A percentile compares a stretch with the other conserved stretches of the same genome.
phyloP scores from a whole-genome alignment of 2,888 invertebrate genomes.

The Drosophila atripex region DNA sequence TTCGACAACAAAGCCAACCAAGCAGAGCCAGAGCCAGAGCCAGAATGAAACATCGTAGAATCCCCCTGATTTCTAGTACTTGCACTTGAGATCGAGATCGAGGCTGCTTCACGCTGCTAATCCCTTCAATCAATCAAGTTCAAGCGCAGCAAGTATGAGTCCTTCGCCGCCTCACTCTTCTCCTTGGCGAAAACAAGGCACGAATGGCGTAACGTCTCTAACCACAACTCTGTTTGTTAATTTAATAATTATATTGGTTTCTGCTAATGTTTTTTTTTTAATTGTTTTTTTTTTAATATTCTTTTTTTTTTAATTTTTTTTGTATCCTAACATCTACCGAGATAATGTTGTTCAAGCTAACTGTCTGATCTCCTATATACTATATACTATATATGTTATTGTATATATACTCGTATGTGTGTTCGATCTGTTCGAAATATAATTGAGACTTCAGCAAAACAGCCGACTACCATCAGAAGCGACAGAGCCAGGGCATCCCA shows the following conservation, averaged over 20 bases:
- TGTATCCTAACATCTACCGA: conserved; percentile 33
- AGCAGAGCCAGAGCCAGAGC: conserved; percentile 1
- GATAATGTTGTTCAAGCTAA: conserved; percentile 38
- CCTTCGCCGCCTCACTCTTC: conserved; percentile 17
- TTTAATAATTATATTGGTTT: conserved; percentile 27
- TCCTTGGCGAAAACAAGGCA: conserved; percentile 1
- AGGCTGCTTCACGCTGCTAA: conserved; percentile 33
- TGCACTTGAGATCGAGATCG: conserved; percentile 35
- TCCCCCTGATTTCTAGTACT: conserved; percentile 19
- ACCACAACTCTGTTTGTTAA: conserved; percentile 23
- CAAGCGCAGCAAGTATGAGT: conserved; percentile 44
- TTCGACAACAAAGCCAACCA: conserved; percentile 26
- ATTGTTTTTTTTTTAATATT: conserved; percentile 21
- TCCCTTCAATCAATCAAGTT: conserved; percentile 24
- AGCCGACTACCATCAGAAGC: conserved; percentile 27
- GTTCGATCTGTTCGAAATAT: conserved; percentile 32
- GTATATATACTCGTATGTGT: conserved; percentile 16
- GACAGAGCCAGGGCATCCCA: conserved; percentile 10
- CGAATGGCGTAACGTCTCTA: conserved; percentile 20
- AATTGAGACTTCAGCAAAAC: conserved; percentile 34
- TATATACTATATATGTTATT: conserved; percentile 11
- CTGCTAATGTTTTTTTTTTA: conserved; percentile 26
- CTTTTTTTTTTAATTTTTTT: conserved; percentile 22
- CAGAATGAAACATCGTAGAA: background rate
- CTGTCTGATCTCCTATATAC: conserved; percentile 14